These are phyloP conservation scores for Sinocyclocheilus anophthalmus DNA, from an alignment of 2,113 vertebrate species.

Conservation along the genomic window DNA sequence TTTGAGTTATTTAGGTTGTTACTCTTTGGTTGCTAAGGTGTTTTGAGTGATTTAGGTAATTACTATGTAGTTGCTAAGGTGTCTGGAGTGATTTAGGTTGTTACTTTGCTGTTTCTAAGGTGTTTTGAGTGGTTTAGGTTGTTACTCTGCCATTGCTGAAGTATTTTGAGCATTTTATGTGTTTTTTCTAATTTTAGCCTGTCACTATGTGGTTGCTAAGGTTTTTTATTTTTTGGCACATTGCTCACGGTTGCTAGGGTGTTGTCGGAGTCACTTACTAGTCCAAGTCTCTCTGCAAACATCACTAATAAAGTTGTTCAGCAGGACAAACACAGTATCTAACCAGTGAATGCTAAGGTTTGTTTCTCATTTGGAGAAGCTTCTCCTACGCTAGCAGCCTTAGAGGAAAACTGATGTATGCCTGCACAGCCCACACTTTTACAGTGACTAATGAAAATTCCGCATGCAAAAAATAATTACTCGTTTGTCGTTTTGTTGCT, in stretches of 20 bases:
- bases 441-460: too few relatives aligned
- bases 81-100: too few relatives aligned
- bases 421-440: not conserved
- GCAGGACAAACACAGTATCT: not conserved
- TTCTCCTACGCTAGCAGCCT: constrained; percentile 2
- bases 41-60: not conserved
- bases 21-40: not conserved
- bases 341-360: not conserved
- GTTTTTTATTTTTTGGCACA: not conserved
- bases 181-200: not conserved
- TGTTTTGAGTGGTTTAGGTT: too few relatives aligned
- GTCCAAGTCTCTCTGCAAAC: not conserved
- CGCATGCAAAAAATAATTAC: too few relatives aligned
- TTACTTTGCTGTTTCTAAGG: not conserved
- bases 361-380: not conserved
- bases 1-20: too few relatives aligned
- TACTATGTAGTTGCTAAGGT: not conserved
- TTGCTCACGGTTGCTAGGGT: not conserved
- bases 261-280: not conserved
- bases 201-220: not conserved
- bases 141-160: not conserved
- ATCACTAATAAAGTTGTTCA: not conserved
- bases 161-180: not conserved
- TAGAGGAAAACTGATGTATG: not conserved
- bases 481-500: too few relatives aligned